Evolutionary conservation across 1,140 invertebrate species (phyloP).

Genomic region (Globodera ellingtonae): DNA sequence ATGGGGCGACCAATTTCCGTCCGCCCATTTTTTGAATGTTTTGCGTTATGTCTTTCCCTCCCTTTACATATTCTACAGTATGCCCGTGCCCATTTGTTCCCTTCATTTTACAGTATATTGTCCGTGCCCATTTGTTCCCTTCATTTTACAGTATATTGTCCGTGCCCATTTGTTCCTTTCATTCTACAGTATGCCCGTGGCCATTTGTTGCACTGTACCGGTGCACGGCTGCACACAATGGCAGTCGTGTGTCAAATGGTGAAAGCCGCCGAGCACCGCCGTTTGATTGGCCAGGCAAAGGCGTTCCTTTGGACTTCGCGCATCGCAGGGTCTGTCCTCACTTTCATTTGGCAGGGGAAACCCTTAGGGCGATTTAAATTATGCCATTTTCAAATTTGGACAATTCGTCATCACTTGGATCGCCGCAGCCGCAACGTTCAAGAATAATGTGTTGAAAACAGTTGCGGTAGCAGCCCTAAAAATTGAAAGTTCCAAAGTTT

Average conservation of each 20-base stretch:
- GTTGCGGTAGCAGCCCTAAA: conserved; percentile 62
- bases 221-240: conserved; percentile 43
- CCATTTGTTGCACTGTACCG: conserved; percentile 5
- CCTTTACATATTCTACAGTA: background rate
- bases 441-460: conserved; percentile 63
- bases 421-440: conserved; percentile 59
- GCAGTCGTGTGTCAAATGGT: conserved; percentile 62
- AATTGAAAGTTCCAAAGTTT: background rate
- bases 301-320: conserved; percentile 46
- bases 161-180: no score
- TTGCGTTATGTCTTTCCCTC: background rate
- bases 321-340: conserved; percentile 57
- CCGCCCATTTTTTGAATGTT: background rate
- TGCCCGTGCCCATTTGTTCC: no score
- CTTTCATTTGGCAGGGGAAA: conserved; percentile 60
- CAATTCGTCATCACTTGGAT: conserved; percentile 45
- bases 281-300: conserved; percentile 59
- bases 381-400: background rate
- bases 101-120: no score
- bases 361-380: background rate
- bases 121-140: no score
- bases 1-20: background rate
- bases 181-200: background rate
- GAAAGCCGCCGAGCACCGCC: conserved; percentile 59
- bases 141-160: no score